Evolutionary conservation across 2,888 invertebrate genomes (phyloP).

Genomic region (Artemia sinica): DNA sequence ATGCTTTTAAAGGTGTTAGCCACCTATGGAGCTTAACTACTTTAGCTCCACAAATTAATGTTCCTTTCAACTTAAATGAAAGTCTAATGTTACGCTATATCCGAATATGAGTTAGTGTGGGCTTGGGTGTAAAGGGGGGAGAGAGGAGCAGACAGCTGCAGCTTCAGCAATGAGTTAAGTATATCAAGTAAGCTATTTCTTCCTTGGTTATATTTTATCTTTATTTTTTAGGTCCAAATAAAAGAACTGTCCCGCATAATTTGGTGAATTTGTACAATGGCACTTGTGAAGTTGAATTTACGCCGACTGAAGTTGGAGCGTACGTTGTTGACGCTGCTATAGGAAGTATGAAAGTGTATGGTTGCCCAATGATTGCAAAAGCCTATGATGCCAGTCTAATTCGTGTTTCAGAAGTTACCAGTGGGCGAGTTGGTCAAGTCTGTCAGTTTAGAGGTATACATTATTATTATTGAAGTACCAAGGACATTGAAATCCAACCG

Average conservation of each 20-base stretch:
- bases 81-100: too few species aligned
- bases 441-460: constrained; percentile 78
- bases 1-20: too few species aligned
- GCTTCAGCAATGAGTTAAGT: too few species aligned
- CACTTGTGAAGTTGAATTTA: constrained; percentile 76
- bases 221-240: constrained; percentile 55
- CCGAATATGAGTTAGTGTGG: too few species aligned
- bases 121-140: too few species aligned
- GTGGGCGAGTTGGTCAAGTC: constrained; percentile 82
- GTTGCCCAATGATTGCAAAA: constrained; percentile 77
- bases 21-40: too few species aligned
- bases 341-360: constrained; percentile 70
- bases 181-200: too few species aligned
- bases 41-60: too few species aligned
- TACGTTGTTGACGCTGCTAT: constrained; percentile 80
- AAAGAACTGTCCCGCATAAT: constrained; percentile 60
- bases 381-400: constrained; percentile 86
- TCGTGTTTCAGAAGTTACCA: constrained; percentile 80
- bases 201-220: neutral
- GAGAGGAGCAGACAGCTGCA: too few species aligned
- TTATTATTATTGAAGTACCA: too few species aligned
- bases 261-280: constrained; percentile 48
- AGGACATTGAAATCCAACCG: too few species aligned
- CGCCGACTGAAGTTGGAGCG: constrained; percentile 80
- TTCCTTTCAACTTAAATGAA: too few species aligned